A percentile compares a stretch with the other conserved stretches of the same genome.
Conservation (phyloP, 2,888 invertebrate species). For the Drosophila conformis region DNA sequence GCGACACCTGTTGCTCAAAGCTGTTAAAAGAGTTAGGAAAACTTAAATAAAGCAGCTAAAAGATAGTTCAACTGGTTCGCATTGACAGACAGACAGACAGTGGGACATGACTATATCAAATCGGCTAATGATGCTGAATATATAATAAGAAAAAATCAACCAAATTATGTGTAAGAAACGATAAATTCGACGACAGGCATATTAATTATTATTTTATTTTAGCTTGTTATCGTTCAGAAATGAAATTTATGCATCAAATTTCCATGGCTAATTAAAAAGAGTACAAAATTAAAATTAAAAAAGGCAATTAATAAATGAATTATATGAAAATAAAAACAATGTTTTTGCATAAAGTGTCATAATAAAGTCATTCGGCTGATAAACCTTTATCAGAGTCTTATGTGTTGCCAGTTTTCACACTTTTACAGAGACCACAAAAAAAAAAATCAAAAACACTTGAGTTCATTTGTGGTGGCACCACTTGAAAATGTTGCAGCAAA, state of each 20-base stretch:
- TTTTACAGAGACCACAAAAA: neutral
- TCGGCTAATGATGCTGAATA: neutral
- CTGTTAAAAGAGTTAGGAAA: neutral
- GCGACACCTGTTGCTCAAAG: conserved; percentile 39
- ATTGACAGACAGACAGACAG: neutral
- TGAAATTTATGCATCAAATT: conserved; percentile 39
- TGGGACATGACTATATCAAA: neutral
- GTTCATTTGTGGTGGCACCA: conserved; percentile 32
- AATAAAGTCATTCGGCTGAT: conserved; percentile 1
- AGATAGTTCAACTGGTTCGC: neutral
- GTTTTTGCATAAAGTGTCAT: neutral
- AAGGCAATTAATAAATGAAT: conserved; percentile 24
- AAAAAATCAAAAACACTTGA: conserved; percentile 15
- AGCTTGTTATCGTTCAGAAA: conserved; percentile 36
- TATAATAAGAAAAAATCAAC: neutral
- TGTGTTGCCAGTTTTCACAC: conserved; percentile 3
- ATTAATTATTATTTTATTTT: conserved; percentile 30
- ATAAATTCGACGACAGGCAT: conserved; percentile 29
- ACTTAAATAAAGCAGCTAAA: neutral
- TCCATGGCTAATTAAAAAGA: conserved; percentile 30
- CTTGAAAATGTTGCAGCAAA: conserved; percentile 31
- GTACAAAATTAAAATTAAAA: conserved; percentile 15
- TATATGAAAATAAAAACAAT: neutral
- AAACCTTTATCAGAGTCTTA: neutral
- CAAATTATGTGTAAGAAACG: neutral